Evolutionary conservation across 2,888 invertebrate genomes (phyloP), one percentile per base, ranked within the genome.

Genomic region (Erpobdella octoculata): DNA sequence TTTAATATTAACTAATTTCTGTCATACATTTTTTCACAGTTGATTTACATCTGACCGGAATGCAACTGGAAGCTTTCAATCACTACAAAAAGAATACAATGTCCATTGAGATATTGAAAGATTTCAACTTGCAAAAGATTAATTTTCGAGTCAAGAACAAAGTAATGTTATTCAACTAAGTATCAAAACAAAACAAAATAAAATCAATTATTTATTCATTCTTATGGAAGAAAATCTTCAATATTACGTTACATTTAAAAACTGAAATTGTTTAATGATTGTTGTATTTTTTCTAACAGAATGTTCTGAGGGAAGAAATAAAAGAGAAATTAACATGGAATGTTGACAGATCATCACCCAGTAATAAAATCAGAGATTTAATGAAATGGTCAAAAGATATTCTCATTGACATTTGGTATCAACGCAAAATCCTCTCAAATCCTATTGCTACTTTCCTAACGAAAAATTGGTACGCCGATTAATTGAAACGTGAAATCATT

Each of bases 381-480:
- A 83, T 83, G 83, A 81, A 78, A 31, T 83, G 83, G 83, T 80
- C 82, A n/a, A 81, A 80, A 70, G 83, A 83, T 74, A 83, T 83
- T 36, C 80, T 83, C 78, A 81, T 81, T 72, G 83, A 83, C 74
- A 83, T 83, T 69, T 81, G 81, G 37, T 83, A 83, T 73, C 83
- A 83, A 74, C 77, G 81, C 38, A 78, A 78, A 67, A 81, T 83
- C 37, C 78, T 83, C 25, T 79, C 79, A 71, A 82, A 81, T 71
- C 80, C 80, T 0, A 73, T 83, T 18, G 80, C 81, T 2, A 79
- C 81, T 9, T 78, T 80, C 62, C 78, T 83, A 59, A 82, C 83
- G 5, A 82, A 82, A 67, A 81, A 81, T 74, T 83, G 83, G 83
- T 82, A 67, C 65, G 69, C 4, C 33, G 21, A 46, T 46, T 46